These are phyloP conservation scores for Atta cephalotes DNA, from an alignment of 1,140 invertebrate genomes.

Conservation along the genomic window DNA sequence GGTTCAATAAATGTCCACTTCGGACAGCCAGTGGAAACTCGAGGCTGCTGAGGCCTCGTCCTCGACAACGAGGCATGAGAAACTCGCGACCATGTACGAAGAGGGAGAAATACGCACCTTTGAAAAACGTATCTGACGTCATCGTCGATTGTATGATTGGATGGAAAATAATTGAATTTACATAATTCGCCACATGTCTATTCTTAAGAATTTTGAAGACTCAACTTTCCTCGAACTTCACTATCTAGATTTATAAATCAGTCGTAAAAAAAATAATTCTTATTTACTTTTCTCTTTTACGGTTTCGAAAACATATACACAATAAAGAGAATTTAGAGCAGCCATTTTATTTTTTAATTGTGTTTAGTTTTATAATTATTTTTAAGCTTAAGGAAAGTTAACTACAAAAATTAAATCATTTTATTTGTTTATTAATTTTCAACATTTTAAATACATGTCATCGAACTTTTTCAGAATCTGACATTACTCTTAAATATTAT, in stretches of 20 bases:
- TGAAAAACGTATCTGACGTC: constrained; percentile 31
- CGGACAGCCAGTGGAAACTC: constrained; percentile 42
- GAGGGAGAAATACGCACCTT: background rate
- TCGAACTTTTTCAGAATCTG: background rate
- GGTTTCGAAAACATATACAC: background rate
- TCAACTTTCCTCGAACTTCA: background rate
- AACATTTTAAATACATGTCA: background rate
- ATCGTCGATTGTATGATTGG: background rate
- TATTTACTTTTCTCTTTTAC: background rate
- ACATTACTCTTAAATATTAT: background rate
- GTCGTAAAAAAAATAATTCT: background rate
- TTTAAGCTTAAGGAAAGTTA: background rate
- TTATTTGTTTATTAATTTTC: background rate
- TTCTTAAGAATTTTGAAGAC: background rate
- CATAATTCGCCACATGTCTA: background rate
- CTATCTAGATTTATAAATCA: background rate
- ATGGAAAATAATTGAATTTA: background rate
- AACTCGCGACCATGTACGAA: background rate
- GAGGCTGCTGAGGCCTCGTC: constrained; percentile 40
- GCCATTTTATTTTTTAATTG: background rate
- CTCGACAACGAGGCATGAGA: background rate
- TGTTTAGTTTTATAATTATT: background rate
- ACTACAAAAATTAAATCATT: background rate
- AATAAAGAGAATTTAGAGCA: background rate
- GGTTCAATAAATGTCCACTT: constrained; percentile 73